Evolutionary conservation across 37 sponge, comb jelly and placozoan genomes (phyloP), one percentile per base, ranked within the genome.

Genomic region (Bolinopsis microptera): DNA sequence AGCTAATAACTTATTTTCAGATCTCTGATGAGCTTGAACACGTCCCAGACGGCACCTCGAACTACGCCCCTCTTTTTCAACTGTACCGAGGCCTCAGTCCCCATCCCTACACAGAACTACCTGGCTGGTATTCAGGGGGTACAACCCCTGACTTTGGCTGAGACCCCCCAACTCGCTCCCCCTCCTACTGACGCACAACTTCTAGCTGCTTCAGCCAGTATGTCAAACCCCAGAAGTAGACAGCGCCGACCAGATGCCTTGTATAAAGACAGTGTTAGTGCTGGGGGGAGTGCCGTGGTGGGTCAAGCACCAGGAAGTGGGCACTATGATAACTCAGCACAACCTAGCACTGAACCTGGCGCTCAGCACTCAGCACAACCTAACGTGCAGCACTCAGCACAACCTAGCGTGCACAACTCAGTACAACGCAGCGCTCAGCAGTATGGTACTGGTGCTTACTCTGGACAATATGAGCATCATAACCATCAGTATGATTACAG

Each of bases 101-200:
- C 90, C 30, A 38, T 86, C 36, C 90, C 90, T 28, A 39, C 61
- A 16, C 61, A 86, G 61, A 86, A 86, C 61, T 86, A 41, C 22
- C 90, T 86, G 30, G 13, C 90, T 40, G 61, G 41, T 1, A 86
- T 86, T 3, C 26, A 39, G 41, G 90, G 90, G 41, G 90, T 41
- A 16, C n/a, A 39, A 38, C 90, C 90, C 30, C 27, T 86, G 30
- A 38, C 36, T 37, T 0, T 86, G 0, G 90, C 61, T 3, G 30
- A 26, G 2, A 41, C 41, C 30, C 90, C 90, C 39, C 30, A 38
- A 23, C 30, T 40, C 2, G 36, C 90, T 8, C 90, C 90, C 27
- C 90, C 90, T 8, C 90, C 90, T 41, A 86, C 90, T 28, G 27
- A 35, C n/a, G 83, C 28, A 28, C 27, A 8, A 28, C 5, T 72